A percentile compares a stretch with the other conserved stretches of the same genome.
phyloP scores from a whole-genome alignment of 2,797 vertebrate genomes.

The Galagoides demidoff region DNA sequence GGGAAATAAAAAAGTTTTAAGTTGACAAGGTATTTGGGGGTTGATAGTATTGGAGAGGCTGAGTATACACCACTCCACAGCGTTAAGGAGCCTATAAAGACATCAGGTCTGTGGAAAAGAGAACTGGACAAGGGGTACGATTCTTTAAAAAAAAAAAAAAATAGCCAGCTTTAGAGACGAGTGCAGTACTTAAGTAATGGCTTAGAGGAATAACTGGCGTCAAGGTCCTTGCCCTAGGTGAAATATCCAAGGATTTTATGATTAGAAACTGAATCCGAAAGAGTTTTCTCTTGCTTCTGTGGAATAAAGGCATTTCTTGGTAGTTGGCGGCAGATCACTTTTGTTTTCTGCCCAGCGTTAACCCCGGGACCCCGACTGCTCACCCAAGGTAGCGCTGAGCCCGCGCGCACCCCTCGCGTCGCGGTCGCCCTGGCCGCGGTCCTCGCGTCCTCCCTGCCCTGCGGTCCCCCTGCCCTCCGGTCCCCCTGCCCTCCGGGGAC shows the following conservation, averaged over 20 bases:
- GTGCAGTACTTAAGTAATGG: not conserved
- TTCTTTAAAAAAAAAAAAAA: not conserved
- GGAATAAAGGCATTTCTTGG: not conserved
- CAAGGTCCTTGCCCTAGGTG: not conserved
- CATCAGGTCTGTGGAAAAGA: not conserved
- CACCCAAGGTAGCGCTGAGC: not conserved
- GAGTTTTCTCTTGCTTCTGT: not conserved
- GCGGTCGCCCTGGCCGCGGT: no score
- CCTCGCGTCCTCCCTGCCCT: not conserved
- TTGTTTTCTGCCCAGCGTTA: not conserved
- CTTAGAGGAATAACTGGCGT: not conserved
- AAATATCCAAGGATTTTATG: not conserved
- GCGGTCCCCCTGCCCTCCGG: no score
- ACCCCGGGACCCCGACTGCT: not conserved
- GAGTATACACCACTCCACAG: not conserved
- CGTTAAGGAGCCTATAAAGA: not conserved
- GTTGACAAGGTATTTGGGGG: not conserved
- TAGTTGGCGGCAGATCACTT: not conserved
- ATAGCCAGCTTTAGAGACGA: not conserved
- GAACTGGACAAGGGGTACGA: not conserved
- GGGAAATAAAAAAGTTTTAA: not conserved
- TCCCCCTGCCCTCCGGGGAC: not conserved
- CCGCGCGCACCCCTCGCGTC: not conserved
- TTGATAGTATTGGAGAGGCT: not conserved
- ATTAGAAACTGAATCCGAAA: not conserved